Percentiles rank a stretch among this genome's conserved stretches.
Evolutionary conservation across 1,140 invertebrate genomes (phyloP).

Genomic region (Platorchestia sp.): DNA sequence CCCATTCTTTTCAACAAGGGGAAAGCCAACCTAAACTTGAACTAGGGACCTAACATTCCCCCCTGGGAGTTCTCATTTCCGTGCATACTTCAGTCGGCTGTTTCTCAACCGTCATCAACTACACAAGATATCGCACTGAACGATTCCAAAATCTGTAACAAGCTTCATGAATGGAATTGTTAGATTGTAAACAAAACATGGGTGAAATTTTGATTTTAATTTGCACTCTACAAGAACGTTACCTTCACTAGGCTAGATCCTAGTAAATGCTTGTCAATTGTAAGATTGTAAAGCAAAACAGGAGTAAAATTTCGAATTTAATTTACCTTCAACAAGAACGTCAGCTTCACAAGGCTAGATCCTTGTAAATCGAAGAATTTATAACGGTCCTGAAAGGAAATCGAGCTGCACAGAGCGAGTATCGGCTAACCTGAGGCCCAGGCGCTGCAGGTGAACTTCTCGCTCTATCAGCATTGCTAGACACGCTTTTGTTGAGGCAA

Average conservation of each 20-base stretch:
- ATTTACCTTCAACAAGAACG: not conserved
- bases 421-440: no score
- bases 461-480: no score
- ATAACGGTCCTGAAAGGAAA: not conserved
- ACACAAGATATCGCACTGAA: no score
- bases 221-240: not conserved
- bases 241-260: not conserved
- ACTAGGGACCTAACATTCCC: no score
- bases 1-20: no score
- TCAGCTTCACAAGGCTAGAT: not conserved
- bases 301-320: not conserved
- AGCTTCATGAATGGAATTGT: not conserved
- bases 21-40: no score
- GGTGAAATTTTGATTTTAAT: not conserved
- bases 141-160: not conserved
- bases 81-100: no score
- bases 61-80: no score
- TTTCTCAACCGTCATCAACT: no score
- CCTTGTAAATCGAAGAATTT: not conserved
- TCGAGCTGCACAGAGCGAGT: not conserved
- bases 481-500: no score
- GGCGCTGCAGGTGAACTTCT: no score
- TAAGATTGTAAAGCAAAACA: not conserved
- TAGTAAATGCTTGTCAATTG: not conserved
- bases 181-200: not conserved